A percentile compares a stretch with the other conserved stretches of the same genome.
phyloP scores from a whole-genome alignment of 2,797 vertebrate genomes.

The Momotus momota region DNA sequence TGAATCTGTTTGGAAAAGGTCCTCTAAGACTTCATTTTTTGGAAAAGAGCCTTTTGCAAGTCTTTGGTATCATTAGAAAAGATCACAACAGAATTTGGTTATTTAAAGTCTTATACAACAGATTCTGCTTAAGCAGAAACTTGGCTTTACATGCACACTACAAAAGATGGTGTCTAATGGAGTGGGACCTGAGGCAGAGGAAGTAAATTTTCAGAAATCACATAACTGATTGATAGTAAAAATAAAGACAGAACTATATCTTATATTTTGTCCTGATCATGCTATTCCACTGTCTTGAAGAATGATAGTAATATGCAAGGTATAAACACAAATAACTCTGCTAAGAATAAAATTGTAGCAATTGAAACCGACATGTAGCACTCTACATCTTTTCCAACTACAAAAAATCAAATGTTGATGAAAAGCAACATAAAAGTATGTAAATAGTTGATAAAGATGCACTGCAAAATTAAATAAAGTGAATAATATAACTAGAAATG shows the following conservation, averaged over 20 bases:
- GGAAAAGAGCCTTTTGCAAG: neutral
- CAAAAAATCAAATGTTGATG: neutral
- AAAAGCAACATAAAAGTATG: neutral
- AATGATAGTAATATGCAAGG: neutral
- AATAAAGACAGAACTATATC: neutral
- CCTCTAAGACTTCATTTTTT: neutral
- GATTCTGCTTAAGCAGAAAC: neutral
- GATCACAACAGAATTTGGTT: neutral
- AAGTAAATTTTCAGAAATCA: neutral
- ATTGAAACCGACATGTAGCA: neutral
- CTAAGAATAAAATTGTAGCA: neutral
- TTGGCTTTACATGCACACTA: neutral
- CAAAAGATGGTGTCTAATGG: neutral
- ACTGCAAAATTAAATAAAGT: neutral
- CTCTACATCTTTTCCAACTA: neutral
- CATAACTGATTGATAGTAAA: neutral
- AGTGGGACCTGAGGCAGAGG: neutral
- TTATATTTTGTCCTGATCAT: neutral
- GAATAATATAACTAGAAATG: neutral
- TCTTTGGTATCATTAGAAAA: neutral
- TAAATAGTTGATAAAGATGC: neutral
- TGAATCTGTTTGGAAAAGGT: neutral
- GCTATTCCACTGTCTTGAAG: neutral
- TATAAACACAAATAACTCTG: neutral
- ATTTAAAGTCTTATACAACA: neutral